Percentiles rank a stretch among this genome's conserved stretches.
Evolutionary conservation across 2,113 vertebrate genomes (phyloP).

Genomic region (Zosterops hypoxanthus): DNA sequence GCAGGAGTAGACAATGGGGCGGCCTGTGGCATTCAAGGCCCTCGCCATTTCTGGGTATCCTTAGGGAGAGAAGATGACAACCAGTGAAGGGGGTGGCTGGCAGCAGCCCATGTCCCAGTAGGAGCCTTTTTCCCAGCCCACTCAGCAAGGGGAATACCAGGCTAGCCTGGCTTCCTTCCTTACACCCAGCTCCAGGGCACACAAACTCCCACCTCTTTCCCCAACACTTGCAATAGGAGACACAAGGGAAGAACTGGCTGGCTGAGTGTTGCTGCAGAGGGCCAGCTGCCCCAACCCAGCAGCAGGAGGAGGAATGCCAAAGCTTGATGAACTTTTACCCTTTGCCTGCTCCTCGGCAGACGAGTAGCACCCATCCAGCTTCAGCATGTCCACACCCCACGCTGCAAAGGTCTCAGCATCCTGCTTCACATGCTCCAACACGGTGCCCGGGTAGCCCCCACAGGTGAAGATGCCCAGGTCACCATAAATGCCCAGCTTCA

Average conservation of each 20-base stretch:
- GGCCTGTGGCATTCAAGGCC: conserved; percentile 87
- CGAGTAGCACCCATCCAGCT: conserved; percentile 91
- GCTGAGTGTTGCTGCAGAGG: accelerated
- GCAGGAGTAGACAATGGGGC: conserved; percentile 88
- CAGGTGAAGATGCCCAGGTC: conserved; percentile 90
- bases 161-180: not conserved
- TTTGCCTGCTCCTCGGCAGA: conserved; percentile 70
- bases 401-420: conserved; percentile 89
- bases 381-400: conserved; percentile 96
- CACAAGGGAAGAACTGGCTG: accelerated
- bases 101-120: not conserved
- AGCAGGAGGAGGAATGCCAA: not conserved
- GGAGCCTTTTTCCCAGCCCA: not conserved
- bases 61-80: conserved; percentile 50
- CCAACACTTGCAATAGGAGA: not conserved
- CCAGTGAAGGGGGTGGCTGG: not conserved
- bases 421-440: conserved; percentile 76
- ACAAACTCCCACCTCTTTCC: not conserved
- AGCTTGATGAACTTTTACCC: conserved; percentile 67
- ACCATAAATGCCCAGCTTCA: conserved; percentile 91
- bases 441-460: conserved; percentile 87
- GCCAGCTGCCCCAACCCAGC: not conserved
- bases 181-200: not conserved
- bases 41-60: conserved; percentile 89
- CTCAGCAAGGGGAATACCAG: not conserved